Conservation (phyloP, 2,113 vertebrate species). For the Petaurus breviceps region DNA sequence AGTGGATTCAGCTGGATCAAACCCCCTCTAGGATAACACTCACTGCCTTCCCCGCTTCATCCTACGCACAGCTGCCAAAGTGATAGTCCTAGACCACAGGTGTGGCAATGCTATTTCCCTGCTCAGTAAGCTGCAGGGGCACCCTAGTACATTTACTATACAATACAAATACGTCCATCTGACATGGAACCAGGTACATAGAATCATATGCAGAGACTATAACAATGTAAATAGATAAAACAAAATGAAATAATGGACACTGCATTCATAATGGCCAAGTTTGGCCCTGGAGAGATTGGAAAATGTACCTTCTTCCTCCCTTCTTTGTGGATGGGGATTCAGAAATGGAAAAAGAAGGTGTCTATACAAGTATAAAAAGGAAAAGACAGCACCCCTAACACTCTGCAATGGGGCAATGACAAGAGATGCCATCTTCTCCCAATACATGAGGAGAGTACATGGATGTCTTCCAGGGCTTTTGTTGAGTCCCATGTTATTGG, state of each 20-base stretch:
- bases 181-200: background rate
- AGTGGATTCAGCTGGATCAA: background rate
- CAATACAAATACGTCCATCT: background rate
- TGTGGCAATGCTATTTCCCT: background rate
- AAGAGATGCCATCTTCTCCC: background rate
- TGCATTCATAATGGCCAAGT: background rate
- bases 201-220: background rate
- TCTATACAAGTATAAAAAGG: background rate
- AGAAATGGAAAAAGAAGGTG: background rate
- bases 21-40: background rate
- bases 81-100: background rate
- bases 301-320: background rate
- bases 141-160: background rate
- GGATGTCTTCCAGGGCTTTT: constrained; percentile 21
- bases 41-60: background rate
- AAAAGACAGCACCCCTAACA: background rate
- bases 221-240: background rate
- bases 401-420: background rate
- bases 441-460: background rate
- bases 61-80: background rate
- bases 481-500: background rate
- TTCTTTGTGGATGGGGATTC: background rate
- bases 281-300: background rate
- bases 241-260: background rate
- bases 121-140: background rate